These are phyloP conservation scores for Cylindroiulus punctatus DNA, from an alignment of 2,888 invertebrate species.

Conservation along the genomic window DNA sequence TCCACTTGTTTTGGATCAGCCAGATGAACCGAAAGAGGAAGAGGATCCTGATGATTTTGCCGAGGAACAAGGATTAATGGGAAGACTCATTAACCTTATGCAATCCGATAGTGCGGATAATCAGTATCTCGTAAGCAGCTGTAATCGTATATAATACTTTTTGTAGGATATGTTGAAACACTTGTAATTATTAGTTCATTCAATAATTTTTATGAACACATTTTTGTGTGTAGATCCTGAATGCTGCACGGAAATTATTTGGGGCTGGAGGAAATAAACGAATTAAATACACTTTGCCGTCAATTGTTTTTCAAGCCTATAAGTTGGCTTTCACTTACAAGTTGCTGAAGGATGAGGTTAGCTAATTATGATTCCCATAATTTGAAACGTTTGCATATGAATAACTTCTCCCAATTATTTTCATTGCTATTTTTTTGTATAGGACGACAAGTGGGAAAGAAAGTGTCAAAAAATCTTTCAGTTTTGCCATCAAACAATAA, in stretches of 20 bases:
- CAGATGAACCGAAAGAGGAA: slow-evolving; percentile 76
- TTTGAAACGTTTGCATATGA: slow-evolving; percentile 51
- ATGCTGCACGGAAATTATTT: slow-evolving; percentile 86
- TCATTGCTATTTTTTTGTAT: background rate
- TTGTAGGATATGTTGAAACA: background rate
- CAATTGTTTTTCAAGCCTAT: slow-evolving; percentile 93
- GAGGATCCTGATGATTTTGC: slow-evolving; percentile 93
- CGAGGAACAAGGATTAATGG: slow-evolving; percentile 92
- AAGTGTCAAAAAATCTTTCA: slow-evolving; percentile 98
- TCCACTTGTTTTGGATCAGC: slow-evolving; percentile 86
- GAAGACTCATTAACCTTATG: slow-evolving; percentile 70
- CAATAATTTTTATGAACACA: background rate
- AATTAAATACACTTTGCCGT: slow-evolving; percentile 91
- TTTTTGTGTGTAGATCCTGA: slow-evolving; percentile 76
- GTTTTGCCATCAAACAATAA: slow-evolving; percentile 96
- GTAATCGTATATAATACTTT: background rate
- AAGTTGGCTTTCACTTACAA: slow-evolving; percentile 86
- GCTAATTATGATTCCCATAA: slow-evolving; percentile 40
- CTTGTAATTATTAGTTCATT: background rate
- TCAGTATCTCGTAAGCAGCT: slow-evolving; percentile 66
- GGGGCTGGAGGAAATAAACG: slow-evolving; percentile 89
- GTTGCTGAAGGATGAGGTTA: slow-evolving; percentile 75
- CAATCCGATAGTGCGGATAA: slow-evolving; percentile 71
- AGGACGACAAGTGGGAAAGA: slow-evolving; percentile 98
- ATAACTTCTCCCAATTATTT: slow-evolving; percentile 44